Conservation (phyloP, 64 coral and sea anemone genomes). For the Actinia equina region DNA sequence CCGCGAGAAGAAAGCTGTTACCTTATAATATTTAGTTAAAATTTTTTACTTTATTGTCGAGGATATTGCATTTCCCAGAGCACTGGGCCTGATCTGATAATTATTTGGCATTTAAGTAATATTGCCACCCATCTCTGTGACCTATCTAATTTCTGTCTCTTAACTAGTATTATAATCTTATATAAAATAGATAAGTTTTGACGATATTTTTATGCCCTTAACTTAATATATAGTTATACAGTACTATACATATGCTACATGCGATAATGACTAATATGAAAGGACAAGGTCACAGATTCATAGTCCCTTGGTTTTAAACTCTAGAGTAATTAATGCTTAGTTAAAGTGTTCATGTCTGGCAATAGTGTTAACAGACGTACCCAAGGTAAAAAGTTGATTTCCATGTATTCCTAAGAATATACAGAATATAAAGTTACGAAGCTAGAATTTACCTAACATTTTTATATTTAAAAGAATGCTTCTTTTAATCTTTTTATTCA, state of each 20-base stretch:
- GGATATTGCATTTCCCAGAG: not conserved
- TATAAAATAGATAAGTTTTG: not conserved
- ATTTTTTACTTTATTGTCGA: not conserved
- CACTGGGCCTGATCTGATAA: not conserved
- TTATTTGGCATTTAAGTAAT: not conserved
- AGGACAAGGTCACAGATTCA: not conserved
- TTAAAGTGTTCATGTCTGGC: not conserved
- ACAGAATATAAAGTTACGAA: not conserved
- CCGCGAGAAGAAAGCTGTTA: not conserved
- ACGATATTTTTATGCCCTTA: not conserved
- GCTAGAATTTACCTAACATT: not conserved
- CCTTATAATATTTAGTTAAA: not conserved
- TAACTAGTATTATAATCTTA: no score
- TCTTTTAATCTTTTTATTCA: no score
- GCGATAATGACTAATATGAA: no score
- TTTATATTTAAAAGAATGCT: no score
- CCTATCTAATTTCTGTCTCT: no score
- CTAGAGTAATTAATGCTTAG: not conserved
- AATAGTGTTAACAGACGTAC: not conserved
- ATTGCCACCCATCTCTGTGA: no score
- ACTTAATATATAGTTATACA: no score
- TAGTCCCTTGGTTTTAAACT: not conserved
- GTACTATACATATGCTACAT: no score
- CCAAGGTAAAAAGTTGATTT: not conserved
- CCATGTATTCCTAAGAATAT: not conserved